Evolutionary conservation across 2,888 invertebrate species (phyloP).

Genomic region (Eilema griseolum): DNA sequence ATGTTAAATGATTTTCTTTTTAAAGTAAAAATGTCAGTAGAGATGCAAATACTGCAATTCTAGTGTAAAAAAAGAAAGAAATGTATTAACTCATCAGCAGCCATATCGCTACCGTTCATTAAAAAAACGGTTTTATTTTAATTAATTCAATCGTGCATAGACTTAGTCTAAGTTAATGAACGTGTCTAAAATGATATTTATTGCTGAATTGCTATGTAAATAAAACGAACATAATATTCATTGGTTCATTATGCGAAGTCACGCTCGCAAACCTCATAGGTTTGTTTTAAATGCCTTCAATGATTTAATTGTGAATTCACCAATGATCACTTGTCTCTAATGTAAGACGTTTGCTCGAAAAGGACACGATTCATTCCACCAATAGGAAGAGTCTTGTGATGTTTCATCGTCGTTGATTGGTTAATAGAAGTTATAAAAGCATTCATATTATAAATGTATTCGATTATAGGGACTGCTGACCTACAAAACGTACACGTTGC

Average conservation of each 20-base stretch:
- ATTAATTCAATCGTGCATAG: not conserved
- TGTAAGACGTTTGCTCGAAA: slow-evolving; percentile 44
- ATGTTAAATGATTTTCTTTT: no score
- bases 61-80: not conserved
- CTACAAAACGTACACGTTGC: slow-evolving; percentile 44
- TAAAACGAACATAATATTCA: not conserved
- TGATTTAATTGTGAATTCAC: slow-evolving; percentile 50
- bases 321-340: slow-evolving; percentile 54
- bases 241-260: slow-evolving; percentile 16
- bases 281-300: slow-evolving; percentile 42
- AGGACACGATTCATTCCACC: slow-evolving; percentile 47
- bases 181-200: not conserved
- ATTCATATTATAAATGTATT: slow-evolving; percentile 39
- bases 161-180: not conserved
- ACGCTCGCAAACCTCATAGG: slow-evolving; percentile 37
- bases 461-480: slow-evolving; percentile 44
- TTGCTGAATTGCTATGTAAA: slow-evolving; percentile 6
- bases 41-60: not conserved
- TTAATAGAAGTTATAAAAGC: slow-evolving; percentile 41
- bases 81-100: no score
- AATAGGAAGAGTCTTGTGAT: slow-evolving; percentile 36
- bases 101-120: not conserved
- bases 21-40: no score
- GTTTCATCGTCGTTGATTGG: slow-evolving; percentile 39
- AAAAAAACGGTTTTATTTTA: not conserved